Conservation (phyloP, 2,113 vertebrate genomes). For the Aptenodytes patagonicus region DNA sequence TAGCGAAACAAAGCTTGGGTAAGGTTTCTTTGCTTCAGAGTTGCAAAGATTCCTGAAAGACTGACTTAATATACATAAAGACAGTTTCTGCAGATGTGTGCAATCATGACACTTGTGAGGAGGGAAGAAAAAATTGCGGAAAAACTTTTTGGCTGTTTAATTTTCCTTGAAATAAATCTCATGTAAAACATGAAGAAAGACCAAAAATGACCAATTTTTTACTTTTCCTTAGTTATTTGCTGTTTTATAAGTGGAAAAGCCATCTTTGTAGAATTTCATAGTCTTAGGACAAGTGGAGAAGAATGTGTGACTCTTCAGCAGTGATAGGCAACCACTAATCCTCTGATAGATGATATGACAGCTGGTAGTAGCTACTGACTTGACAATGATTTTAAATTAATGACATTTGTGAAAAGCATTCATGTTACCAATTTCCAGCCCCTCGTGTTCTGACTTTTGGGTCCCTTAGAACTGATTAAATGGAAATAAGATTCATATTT, state of each 20-base stretch:
- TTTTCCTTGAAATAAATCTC: neutral
- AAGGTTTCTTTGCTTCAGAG: neutral
- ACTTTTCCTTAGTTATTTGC: neutral
- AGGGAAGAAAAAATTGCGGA: neutral
- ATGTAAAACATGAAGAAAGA: neutral
- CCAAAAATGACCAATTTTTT: neutral
- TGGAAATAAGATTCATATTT: neutral
- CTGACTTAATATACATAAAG: neutral
- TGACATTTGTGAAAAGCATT: neutral
- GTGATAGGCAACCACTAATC: neutral
- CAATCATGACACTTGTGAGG: neutral
- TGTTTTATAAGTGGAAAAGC: neutral
- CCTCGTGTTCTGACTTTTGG: neutral
- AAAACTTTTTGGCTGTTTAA: neutral
- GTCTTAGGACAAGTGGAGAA: neutral
- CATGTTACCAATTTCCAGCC: neutral
- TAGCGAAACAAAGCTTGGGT: neutral
- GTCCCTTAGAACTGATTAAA: neutral
- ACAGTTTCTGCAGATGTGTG: neutral
- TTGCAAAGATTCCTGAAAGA: neutral
- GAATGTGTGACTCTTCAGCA: neutral
- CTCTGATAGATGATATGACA: neutral
- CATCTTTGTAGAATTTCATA: neutral
- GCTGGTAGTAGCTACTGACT: neutral
- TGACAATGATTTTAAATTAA: neutral